These are phyloP conservation scores for Apogon talboti DNA, from an alignment of 2,797 vertebrate genomes.

Conservation along the genomic window DNA sequence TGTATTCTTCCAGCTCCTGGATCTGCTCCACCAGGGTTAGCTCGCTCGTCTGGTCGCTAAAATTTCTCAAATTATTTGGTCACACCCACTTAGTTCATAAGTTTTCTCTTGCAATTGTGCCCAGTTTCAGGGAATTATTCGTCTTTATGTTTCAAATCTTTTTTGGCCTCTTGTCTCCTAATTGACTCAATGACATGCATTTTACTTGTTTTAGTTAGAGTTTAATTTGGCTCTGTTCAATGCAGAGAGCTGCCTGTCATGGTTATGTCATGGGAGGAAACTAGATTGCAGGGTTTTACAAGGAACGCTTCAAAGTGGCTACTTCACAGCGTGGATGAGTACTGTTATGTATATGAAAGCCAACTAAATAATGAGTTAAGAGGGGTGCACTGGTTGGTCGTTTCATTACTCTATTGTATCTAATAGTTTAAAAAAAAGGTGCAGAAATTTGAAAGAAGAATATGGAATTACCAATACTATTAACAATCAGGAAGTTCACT, in stretches of 20 bases:
- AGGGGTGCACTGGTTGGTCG: neutral
- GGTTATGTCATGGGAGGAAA: neutral
- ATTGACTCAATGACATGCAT: neutral
- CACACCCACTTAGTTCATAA: slow-evolving; percentile 8
- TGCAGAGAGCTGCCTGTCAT: neutral
- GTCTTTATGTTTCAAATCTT: slow-evolving; percentile 2
- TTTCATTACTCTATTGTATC: neutral
- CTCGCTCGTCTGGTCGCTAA: neutral
- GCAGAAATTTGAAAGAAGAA: neutral
- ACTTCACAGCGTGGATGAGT: neutral
- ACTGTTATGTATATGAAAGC: neutral
- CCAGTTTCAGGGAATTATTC: slow-evolving; percentile 4
- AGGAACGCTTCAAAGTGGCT: neutral
- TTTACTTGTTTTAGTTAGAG: neutral
- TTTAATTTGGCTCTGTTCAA: neutral
- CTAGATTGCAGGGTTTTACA: neutral
- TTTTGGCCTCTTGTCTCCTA: slow-evolving; percentile 8
- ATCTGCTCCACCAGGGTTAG: slow-evolving; percentile 1
- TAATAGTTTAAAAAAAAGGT: neutral
- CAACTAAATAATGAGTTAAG: neutral
- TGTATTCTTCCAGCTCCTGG: slow-evolving; percentile 1
- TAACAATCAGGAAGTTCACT: no score
- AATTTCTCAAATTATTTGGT: slow-evolving; percentile 4
- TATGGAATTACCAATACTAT: no score
- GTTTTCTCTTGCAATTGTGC: slow-evolving; percentile 4